Percentiles rank a stretch among this genome's conserved stretches.
These are phyloP conservation scores for Ophion ellenae DNA, from an alignment of 2,888 invertebrate species.

Conservation along the genomic window DNA sequence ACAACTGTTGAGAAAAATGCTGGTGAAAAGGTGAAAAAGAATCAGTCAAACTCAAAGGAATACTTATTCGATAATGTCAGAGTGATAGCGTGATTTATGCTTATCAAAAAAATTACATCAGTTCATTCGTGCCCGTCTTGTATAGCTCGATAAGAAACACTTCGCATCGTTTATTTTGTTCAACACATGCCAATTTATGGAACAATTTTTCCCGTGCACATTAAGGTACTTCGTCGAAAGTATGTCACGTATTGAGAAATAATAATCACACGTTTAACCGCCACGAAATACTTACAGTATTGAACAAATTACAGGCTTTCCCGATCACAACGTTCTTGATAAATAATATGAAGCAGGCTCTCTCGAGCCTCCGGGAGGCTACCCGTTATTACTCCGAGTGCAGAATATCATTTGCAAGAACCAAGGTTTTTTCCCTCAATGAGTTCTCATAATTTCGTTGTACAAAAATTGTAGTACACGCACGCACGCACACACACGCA, in stretches of 20 bases:
- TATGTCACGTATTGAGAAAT: neutral
- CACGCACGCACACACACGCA: no score
- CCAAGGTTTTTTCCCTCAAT: conserved; percentile 76
- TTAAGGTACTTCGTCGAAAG: neutral
- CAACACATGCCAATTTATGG: no score
- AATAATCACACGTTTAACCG: neutral
- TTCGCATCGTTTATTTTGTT: no score
- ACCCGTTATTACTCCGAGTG: conserved; percentile 77
- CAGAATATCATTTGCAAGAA: conserved; percentile 78
- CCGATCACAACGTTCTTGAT: conserved; percentile 77
- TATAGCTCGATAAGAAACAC: no score
- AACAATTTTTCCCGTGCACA: no score
- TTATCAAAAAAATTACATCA: no score
- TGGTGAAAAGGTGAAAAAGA: no score
- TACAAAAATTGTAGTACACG: neutral
- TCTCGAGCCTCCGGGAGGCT: conserved; percentile 76
- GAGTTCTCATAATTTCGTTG: conserved; percentile 17
- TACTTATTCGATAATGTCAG: no score
- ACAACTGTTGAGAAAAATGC: no score
- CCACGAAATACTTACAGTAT: neutral
- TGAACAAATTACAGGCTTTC: conserved; percentile 77
- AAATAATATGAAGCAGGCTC: conserved; percentile 76
- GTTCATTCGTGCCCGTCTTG: no score
- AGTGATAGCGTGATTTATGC: no score
- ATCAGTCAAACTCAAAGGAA: no score